Evolutionary conservation across 1,140 invertebrate genomes (phyloP).

Genomic region (Eciton burchellii): DNA sequence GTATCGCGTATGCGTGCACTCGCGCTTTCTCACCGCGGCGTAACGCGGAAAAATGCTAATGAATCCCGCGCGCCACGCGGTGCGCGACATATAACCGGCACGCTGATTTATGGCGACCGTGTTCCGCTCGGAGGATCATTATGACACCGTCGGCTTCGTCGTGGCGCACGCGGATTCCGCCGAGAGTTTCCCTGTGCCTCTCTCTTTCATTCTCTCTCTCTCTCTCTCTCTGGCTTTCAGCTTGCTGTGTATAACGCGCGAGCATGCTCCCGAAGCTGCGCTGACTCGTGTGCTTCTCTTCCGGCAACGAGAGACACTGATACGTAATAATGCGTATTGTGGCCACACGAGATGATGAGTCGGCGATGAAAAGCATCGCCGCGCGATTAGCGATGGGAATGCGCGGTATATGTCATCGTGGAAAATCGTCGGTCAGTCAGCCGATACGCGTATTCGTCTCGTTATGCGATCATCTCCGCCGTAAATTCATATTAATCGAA

Average conservation of each 20-base stretch:
- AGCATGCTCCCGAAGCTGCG: background rate
- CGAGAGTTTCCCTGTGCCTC: no score
- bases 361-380: constrained; percentile 47
- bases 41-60: constrained; percentile 62
- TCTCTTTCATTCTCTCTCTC: no score
- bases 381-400: constrained; percentile 33
- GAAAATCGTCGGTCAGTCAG: constrained; percentile 28
- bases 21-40: constrained; percentile 61
- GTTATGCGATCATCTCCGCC: constrained; percentile 2
- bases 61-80: constrained; percentile 58
- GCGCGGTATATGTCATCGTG: constrained; percentile 53
- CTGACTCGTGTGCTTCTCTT: constrained; percentile 48
- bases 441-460: background rate
- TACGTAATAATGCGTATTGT: constrained; percentile 59
- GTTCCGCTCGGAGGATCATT: constrained; percentile 70
- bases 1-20: constrained; percentile 40
- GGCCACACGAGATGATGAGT: constrained; percentile 41
- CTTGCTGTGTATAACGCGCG: background rate
- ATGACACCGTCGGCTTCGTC: constrained; percentile 73
- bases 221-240: no score
- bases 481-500: constrained; percentile 32
- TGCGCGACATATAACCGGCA: constrained; percentile 56
- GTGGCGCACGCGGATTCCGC: constrained; percentile 55
- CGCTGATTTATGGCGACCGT: constrained; percentile 71
- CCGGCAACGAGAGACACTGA: constrained; percentile 58